Conservation (phyloP, 2,113 vertebrate species). For the Petroica traversi region DNA sequence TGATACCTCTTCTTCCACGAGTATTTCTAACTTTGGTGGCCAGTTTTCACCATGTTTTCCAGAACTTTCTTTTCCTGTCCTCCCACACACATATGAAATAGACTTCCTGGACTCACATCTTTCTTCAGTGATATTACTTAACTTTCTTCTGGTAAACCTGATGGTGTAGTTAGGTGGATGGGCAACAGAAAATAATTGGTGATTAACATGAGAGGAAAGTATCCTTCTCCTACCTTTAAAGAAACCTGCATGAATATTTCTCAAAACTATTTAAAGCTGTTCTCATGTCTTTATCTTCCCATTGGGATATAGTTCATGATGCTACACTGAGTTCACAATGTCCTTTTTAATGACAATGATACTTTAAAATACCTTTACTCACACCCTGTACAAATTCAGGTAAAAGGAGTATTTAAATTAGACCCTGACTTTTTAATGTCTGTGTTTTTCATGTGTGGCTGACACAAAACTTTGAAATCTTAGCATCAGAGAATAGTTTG, state of each 20-base stretch:
- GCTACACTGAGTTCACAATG: background rate
- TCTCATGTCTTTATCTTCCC: background rate
- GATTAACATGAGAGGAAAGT: background rate
- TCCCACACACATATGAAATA: background rate
- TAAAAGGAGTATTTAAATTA: background rate
- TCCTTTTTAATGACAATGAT: background rate
- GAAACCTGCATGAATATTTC: background rate
- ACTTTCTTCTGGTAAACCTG: background rate
- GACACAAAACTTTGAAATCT: background rate
- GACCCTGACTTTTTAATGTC: background rate
- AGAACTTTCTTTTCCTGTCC: background rate
- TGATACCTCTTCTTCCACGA: background rate
- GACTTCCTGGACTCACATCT: background rate
- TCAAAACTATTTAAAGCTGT: background rate
- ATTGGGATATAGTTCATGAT: background rate
- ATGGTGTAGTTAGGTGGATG: background rate
- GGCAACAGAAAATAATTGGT: background rate
- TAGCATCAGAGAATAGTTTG: background rate
- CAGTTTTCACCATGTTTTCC: background rate
- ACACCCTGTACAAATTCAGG: background rate
- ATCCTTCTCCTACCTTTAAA: background rate
- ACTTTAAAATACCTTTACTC: background rate
- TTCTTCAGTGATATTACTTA: background rate
- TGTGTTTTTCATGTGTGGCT: background rate
- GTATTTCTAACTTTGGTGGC: background rate